Conservation (phyloP, 2,797 vertebrate genomes). For the Enteromius paludinosus region DNA sequence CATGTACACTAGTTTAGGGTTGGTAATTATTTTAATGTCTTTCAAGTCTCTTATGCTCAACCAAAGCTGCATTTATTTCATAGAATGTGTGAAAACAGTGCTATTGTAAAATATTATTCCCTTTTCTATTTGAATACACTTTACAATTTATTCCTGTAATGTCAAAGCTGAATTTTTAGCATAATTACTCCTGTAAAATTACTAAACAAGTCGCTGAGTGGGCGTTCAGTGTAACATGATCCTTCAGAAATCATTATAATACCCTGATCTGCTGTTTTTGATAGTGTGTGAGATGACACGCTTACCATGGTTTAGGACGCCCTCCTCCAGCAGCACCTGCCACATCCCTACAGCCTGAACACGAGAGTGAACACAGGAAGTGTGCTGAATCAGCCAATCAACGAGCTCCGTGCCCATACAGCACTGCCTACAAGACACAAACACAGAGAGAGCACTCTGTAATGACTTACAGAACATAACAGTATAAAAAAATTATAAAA, state of each 20-base stretch:
- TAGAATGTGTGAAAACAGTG: not conserved
- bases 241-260: not conserved
- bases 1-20: not conserved
- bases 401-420: constrained; percentile 97
- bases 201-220: not conserved
- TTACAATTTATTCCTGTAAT: not conserved
- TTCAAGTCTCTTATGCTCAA: not conserved
- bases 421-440: constrained; percentile 82
- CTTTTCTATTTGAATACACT: not conserved
- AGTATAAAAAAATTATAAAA: not conserved
- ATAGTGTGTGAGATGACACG: constrained; percentile 40
- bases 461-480: not conserved
- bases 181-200: not conserved
- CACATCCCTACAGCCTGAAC: constrained; percentile 97
- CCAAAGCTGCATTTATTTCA: not conserved
- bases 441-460: not conserved
- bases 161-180: not conserved
- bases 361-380: constrained; percentile 90
- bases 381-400: constrained; percentile 97
- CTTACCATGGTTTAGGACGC: constrained; percentile 96
- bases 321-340: constrained; percentile 96
- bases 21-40: not conserved
- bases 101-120: not conserved
- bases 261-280: not conserved
- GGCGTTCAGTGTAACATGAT: not conserved